Evolutionary conservation across 2,113 vertebrate genomes (phyloP).

Genomic region (Cardinalis cardinalis): DNA sequence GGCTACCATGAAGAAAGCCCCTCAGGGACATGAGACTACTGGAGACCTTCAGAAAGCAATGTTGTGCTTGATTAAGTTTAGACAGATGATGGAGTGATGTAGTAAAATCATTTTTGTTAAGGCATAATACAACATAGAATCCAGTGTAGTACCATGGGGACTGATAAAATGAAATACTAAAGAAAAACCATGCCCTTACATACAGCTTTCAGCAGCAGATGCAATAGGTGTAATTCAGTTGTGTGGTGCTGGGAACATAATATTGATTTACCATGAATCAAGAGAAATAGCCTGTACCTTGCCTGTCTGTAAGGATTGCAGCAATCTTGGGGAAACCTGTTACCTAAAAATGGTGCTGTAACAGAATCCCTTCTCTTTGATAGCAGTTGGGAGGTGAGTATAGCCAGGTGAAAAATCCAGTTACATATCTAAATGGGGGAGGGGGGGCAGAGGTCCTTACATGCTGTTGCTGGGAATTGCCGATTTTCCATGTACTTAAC

Average conservation of each 20-base stretch:
- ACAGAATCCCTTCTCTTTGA: not conserved
- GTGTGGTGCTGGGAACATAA: constrained; percentile 45
- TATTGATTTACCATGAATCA: constrained; percentile 65
- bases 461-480: not conserved
- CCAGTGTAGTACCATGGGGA: constrained; percentile 6
- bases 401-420: not conserved
- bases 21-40: not conserved
- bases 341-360: constrained; percentile 5
- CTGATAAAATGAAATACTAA: constrained; percentile 53
- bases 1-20: constrained; percentile 31
- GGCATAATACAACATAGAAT: constrained; percentile 30
- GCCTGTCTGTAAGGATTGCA: not conserved
- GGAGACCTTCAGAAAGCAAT: constrained; percentile 54
- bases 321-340: not conserved
- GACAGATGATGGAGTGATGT: constrained; percentile 63
- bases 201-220: constrained; percentile 37
- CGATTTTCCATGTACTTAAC: not conserved
- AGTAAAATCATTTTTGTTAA: constrained; percentile 67
- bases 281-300: constrained; percentile 42
- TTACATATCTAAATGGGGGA: not conserved
- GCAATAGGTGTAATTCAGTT: constrained; percentile 47
- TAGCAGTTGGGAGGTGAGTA: rapidly evolving
- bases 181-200: constrained; percentile 10
- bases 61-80: constrained; percentile 66
- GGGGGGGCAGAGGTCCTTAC: not conserved